Evolutionary conservation across 2,113 vertebrate genomes (phyloP).

Genomic region (Elachura formosa): DNA sequence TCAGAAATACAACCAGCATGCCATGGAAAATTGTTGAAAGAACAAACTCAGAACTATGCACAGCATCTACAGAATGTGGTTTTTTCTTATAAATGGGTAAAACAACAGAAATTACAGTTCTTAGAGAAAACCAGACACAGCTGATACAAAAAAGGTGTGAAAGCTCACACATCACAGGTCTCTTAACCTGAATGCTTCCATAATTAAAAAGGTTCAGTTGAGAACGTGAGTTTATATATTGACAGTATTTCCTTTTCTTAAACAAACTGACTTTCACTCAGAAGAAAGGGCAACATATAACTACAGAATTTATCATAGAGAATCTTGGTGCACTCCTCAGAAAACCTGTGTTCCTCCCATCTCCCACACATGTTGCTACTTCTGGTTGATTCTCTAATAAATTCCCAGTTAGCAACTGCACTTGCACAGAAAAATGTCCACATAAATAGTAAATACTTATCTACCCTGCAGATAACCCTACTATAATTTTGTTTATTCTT

Average conservation of each 20-base stretch:
- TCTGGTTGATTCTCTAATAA: neutral
- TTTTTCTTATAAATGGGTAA: neutral
- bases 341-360: neutral
- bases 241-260: neutral
- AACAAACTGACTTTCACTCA: neutral
- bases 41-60: neutral
- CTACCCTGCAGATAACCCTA: neutral
- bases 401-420: neutral
- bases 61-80: neutral
- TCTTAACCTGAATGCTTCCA: neutral
- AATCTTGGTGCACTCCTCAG: neutral
- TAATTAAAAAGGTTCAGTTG: neutral
- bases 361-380: neutral
- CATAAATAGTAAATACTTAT: neutral
- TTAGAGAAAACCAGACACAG: neutral
- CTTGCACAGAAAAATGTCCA: neutral
- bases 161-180: neutral
- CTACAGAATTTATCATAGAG: neutral
- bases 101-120: neutral
- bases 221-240: neutral
- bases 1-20: neutral
- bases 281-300: neutral
- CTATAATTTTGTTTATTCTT: neutral
- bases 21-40: neutral
- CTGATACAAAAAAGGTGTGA: neutral